These are phyloP conservation scores for Acridotheres tristis DNA, from an alignment of 2,797 vertebrate species.

Conservation along the genomic window DNA sequence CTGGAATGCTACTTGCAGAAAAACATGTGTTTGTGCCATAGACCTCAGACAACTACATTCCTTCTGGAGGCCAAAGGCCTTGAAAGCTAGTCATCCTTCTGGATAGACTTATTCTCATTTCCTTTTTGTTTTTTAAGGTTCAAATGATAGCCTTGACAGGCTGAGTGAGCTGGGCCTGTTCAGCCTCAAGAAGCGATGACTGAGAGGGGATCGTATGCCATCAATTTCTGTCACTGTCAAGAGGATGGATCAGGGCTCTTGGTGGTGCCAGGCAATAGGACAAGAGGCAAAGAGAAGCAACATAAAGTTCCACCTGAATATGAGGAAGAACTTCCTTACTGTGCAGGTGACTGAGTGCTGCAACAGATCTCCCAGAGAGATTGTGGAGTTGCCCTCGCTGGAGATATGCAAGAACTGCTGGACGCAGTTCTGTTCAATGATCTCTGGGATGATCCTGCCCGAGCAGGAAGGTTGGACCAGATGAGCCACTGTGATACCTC, in stretches of 20 bases:
- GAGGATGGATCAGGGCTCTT: background rate
- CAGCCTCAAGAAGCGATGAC: background rate
- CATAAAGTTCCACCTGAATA: background rate
- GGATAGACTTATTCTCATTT: background rate
- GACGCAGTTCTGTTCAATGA: background rate
- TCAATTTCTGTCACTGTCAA: background rate
- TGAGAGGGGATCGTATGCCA: background rate
- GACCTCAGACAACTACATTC: slow-evolving; percentile 26
- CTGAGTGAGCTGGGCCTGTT: background rate
- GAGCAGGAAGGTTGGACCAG: background rate
- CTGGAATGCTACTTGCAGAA: slow-evolving; percentile 62
- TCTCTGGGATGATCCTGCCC: background rate
- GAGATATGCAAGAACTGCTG: background rate
- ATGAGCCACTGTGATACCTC: background rate
- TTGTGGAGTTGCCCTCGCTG: background rate
- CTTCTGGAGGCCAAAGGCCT: slow-evolving; percentile 10
- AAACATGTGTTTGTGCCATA: slow-evolving; percentile 8
- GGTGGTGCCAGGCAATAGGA: background rate
- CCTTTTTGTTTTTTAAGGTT: background rate
- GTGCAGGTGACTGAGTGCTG: too few species aligned
- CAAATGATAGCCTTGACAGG: background rate
- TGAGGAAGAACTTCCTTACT: background rate
- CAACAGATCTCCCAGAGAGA: background rate
- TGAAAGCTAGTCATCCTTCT: slow-evolving; percentile 1
- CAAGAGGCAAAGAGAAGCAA: background rate